Evolutionary conservation across 2,888 invertebrate species (phyloP), one percentile per base, ranked within the genome.

Genomic region (Neoascia interrupta): DNA sequence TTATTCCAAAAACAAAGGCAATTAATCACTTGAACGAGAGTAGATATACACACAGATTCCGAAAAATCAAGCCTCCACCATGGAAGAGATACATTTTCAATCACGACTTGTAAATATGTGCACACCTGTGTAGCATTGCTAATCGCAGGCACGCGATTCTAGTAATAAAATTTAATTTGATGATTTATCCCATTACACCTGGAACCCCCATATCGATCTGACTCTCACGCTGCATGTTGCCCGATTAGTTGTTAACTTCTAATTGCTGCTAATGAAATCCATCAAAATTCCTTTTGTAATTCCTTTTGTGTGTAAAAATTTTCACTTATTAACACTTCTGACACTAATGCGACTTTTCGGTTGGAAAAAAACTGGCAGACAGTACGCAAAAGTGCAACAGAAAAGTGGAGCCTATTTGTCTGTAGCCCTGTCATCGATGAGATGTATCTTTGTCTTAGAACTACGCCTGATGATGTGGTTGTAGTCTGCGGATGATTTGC

Each of bases 71-170:
- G 26, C 23, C 13, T n/a, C 13, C 39, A 10, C 39, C 54, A 10
- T 26, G 16, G 3, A 28, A 26, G 6, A 56, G 41, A 41, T 41
- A 56, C 54, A 56, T 41, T 56, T 41, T 34, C 39, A 41, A 56
- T 39, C 41, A 28, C 26, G 54, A 56, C 28, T 28, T 56, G 54
- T 41, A 41, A 56, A 56, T 18, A 39, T 26, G 28, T 39, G 28
- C 28, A 18, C 41, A 26, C 5, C 39, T 19, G 23, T 8, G 13
- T 8, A 23, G 23, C 23, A 54, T n/a, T n/a, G 26, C 54, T 39
- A 39, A 39, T 54, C n/a, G 18, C 11, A 5, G 54, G 54, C 39
- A 56, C 39, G 54, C 54, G 39, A 56, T 56, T 18, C 39, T 10
- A 18, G n/a, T n/a, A n/a, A 6, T 11, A 39, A 39, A 26, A n/a